phyloP scores from a whole-genome alignment of 2,113 vertebrate species.

The Chrysochloris asiatica region DNA sequence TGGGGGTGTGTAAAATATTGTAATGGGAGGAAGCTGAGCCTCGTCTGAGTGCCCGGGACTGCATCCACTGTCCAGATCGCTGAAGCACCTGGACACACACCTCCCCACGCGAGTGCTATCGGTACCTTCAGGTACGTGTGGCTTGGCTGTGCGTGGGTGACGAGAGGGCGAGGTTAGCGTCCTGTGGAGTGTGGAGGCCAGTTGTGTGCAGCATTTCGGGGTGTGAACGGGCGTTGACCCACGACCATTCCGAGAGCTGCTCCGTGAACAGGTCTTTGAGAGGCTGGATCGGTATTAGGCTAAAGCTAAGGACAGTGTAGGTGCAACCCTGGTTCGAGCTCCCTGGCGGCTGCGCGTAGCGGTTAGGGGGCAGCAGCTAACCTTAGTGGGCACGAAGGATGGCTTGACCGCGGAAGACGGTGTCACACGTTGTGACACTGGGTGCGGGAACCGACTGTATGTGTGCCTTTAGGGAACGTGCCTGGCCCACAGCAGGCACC shows the following conservation, averaged over 20 bases:
- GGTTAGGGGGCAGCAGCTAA: background rate
- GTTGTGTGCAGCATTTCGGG: background rate
- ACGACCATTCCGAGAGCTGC: no score
- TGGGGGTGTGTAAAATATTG: background rate
- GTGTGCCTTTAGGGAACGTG: background rate
- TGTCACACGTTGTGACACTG: background rate
- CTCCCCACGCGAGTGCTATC: background rate
- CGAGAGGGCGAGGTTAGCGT: background rate
- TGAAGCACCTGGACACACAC: background rate
- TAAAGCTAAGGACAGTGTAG: background rate
- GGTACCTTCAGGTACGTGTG: slow-evolving; percentile 59
- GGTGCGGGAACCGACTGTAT: background rate
- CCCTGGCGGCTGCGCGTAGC: background rate
- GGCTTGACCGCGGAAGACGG: background rate
- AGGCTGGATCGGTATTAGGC: background rate
- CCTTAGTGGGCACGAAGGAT: background rate
- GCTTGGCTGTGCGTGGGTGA: background rate
- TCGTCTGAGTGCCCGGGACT: background rate
- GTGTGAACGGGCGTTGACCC: background rate
- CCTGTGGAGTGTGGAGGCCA: background rate
- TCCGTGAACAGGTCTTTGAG: no score
- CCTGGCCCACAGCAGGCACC: background rate
- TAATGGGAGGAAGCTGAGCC: slow-evolving; percentile 57
- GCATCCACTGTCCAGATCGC: slow-evolving; percentile 40
- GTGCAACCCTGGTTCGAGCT: background rate